These are phyloP conservation scores for Muntiacus muntjak DNA, from an alignment of 2,113 vertebrate genomes.

Conservation along the genomic window DNA sequence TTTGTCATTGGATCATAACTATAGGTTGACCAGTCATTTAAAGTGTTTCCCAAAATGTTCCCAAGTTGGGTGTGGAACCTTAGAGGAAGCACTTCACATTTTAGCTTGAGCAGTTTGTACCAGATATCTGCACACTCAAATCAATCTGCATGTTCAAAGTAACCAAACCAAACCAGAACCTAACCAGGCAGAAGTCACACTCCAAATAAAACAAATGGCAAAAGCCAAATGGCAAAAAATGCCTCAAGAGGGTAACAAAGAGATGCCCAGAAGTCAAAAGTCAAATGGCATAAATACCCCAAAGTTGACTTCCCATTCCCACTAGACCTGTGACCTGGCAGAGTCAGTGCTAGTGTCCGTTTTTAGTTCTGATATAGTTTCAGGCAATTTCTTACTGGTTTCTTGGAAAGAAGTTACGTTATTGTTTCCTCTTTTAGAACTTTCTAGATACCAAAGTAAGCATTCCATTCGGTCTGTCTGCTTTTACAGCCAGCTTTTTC, in stretches of 20 bases:
- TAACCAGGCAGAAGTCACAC: neutral
- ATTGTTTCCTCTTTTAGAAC: neutral
- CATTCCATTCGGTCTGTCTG: neutral
- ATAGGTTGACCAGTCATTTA: neutral
- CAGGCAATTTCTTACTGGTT: neutral
- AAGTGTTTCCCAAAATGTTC: neutral
- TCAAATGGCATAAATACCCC: neutral
- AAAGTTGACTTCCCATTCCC: neutral
- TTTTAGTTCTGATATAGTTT: neutral
- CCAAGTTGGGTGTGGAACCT: neutral
- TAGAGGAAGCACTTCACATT: neutral
- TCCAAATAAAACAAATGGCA: neutral
- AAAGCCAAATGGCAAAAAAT: neutral
- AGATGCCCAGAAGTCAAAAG: neutral
- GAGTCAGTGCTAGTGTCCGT: neutral
- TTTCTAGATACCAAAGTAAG: neutral
- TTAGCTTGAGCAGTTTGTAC: neutral
- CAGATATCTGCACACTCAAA: neutral
- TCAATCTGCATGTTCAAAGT: neutral
- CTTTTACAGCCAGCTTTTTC: neutral
- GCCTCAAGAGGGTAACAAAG: neutral
- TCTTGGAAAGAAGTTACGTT: neutral
- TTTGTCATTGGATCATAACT: neutral
- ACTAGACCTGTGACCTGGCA: neutral
- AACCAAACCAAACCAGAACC: neutral